Conservation (phyloP, 2,113 vertebrate genomes). For the Condylura cristata region DNA sequence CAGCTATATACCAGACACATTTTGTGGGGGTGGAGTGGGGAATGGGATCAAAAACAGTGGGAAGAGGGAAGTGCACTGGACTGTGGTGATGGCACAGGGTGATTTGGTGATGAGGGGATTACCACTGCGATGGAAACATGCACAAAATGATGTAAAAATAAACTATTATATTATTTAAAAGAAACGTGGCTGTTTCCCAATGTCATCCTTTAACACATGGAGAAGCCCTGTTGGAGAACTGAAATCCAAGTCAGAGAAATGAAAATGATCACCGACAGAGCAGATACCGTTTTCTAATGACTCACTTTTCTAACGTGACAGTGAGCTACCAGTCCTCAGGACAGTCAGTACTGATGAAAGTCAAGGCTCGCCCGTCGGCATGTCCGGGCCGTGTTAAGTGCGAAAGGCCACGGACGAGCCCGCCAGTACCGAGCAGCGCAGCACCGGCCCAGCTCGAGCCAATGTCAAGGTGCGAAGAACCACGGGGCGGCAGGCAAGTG, state of each 20-base stretch:
- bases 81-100: no score
- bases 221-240: not conserved
- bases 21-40: no score
- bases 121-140: no score
- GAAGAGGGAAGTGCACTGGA: no score
- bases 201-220: accelerated
- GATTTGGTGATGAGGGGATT: no score
- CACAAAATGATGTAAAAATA: no score
- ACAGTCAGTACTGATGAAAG: not conserved
- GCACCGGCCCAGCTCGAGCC: not conserved
- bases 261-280: not conserved
- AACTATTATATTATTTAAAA: no score
- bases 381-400: not conserved
- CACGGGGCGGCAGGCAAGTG: accelerated
- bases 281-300: not conserved
- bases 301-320: not conserved
- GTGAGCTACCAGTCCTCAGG: not conserved
- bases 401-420: not conserved
- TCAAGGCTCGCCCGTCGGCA: not conserved
- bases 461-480: not conserved
- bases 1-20: no score
- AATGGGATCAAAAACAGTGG: no score
- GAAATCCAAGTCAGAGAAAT: not conserved
- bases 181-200: no score
- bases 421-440: not conserved